Evolutionary conservation across 2,888 invertebrate species (phyloP).

Genomic region (Aspidapion aeneum): DNA sequence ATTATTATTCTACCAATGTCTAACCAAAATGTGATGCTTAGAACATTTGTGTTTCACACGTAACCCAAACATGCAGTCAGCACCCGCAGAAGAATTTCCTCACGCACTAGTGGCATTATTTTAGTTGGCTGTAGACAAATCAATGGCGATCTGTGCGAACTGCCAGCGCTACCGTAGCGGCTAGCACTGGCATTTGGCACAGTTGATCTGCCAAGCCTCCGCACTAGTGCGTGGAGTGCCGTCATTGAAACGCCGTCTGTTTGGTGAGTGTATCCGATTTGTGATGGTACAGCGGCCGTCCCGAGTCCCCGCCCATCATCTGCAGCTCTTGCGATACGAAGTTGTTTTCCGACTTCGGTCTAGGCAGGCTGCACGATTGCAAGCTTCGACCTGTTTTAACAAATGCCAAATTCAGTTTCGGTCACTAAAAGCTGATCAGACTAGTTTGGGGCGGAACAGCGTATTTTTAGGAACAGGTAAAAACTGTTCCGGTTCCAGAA

Average conservation of each 20-base stretch:
- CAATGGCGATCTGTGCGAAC: slow-evolving; percentile 35
- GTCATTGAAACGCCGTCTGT: slow-evolving; percentile 66
- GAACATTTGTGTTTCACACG: no score
- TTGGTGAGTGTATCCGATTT: slow-evolving; percentile 79
- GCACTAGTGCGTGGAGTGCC: slow-evolving; percentile 67
- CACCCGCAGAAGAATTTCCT: not conserved
- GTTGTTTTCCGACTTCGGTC: slow-evolving; percentile 82
- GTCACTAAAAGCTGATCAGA: no score
- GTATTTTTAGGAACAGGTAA: no score
- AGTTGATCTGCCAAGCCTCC: slow-evolving; percentile 37
- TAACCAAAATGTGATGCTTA: no score
- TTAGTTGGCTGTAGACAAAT: slow-evolving; percentile 26
- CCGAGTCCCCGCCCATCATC: slow-evolving; percentile 52
- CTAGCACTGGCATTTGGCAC: slow-evolving; percentile 37
- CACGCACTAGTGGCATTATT: slow-evolving; percentile 36
- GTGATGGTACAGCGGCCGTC: slow-evolving; percentile 67
- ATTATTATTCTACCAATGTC: no score
- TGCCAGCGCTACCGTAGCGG: slow-evolving; percentile 35
- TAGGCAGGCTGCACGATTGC: slow-evolving; percentile 56
- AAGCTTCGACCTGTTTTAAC: slow-evolving; percentile 51
- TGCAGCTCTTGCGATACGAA: slow-evolving; percentile 63
- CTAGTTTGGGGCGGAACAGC: no score
- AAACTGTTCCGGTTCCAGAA: no score
- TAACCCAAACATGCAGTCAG: no score
- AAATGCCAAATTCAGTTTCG: no score